Evolutionary conservation across 2,888 invertebrate species (phyloP).

Genomic region (Sipunculus nudus): DNA sequence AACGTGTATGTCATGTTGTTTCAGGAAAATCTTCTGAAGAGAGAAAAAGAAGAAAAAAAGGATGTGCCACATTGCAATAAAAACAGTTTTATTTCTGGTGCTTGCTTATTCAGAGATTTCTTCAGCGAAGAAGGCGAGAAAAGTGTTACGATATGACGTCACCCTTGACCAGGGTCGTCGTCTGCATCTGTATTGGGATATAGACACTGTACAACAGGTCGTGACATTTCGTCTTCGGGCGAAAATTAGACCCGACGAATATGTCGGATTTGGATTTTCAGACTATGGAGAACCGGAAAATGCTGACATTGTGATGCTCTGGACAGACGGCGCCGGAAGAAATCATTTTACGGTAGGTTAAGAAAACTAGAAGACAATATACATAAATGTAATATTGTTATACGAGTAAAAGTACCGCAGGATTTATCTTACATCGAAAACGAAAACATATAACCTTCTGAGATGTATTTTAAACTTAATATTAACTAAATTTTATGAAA

Average conservation of each 20-base stretch:
- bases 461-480: no score
- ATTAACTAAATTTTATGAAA: no score
- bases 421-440: background rate
- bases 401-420: background rate
- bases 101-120: no score
- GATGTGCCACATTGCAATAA: no score
- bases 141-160: conserved; percentile 27
- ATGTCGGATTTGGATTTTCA: conserved; percentile 50
- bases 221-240: conserved; percentile 33
- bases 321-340: conserved; percentile 45
- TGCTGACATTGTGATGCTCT: conserved; percentile 56
- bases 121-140: no score
- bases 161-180: conserved; percentile 22
- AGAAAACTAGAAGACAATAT: background rate
- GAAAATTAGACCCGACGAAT: conserved; percentile 8
- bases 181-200: conserved; percentile 32
- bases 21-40: no score
- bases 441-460: no score
- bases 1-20: no score
- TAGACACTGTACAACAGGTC: conserved; percentile 21
- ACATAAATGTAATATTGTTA: background rate
- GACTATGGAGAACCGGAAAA: conserved; percentile 39
- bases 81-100: no score
- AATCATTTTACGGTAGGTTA: conserved; percentile 48
- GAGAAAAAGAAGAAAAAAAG: no score